Base-by-base conservation (phyloP, 2,797 vertebrate species). In the Fistularia commersonii region DNA sequence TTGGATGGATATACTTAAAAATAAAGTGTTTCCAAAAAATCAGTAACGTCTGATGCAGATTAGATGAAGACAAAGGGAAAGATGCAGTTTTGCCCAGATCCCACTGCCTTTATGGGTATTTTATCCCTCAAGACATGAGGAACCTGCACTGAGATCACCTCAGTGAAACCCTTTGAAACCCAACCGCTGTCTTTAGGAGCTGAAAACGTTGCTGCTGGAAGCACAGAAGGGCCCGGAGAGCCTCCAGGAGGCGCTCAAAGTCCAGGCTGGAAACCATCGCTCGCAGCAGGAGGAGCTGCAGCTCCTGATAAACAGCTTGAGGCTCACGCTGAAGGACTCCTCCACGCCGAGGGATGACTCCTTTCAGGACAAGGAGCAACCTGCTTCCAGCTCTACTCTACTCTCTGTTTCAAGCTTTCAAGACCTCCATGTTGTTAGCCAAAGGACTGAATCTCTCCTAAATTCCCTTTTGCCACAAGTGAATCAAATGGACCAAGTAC, bases 181-280 rank as follows among this genome's bases (percentile, higher is more conserved):
- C 23, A 23, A 23, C 4, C 32, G 23, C 59, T 13, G 0, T 35
- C 12, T 63, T 8, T 87, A 97, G 83, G 97, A 99, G 77, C 80
- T 98, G 37, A 96, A 95, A 82, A 86, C 57, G 54, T 81, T 99
- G 47, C 88, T 99, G 39, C 87, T 96, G 60, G 95, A 97, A 80
- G 94, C 96, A 1, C 96, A 98, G 74, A 98, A 97, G 60, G 97
- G 94, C 39, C 97, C 96, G 0, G 79, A 90, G 60, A 98, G 87
- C 68, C 88, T 99, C 23, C 97, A 99, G 79, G 95, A 98, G 65
- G 96, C 92, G 14, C 93, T 99, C 54, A 86, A 69, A 41, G 88
- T 94, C 42, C 97, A 98, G 78, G 94, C 93, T 0, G 90, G 88
- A 23, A 89, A 87, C 66, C 92, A 98, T 50, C 88, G 83, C 38